A percentile compares a stretch with the other conserved stretches of the same genome.
These are phyloP conservation scores for Globia sparganii DNA, from an alignment of 2,888 invertebrate species.

Conservation along the genomic window DNA sequence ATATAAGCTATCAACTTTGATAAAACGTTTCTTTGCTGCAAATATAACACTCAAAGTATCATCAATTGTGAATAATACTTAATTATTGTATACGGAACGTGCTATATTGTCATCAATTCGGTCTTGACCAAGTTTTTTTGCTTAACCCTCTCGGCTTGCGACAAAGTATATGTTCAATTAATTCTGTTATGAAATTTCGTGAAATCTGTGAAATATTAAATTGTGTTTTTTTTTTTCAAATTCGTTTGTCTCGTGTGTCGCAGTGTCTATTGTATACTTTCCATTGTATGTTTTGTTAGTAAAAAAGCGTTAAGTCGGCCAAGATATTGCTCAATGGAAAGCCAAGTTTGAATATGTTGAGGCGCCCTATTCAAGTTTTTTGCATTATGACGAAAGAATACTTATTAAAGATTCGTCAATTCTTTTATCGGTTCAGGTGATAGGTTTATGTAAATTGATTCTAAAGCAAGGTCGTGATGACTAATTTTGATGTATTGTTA, in stretches of 20 bases:
- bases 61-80: conserved; percentile 4
- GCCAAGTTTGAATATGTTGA: conserved; percentile 78
- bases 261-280: conserved; percentile 76
- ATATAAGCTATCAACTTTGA: not conserved
- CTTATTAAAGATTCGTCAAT: conserved; percentile 60
- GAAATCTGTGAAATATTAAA: conserved; percentile 88
- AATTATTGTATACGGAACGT: conserved; percentile 51
- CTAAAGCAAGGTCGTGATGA: conserved; percentile 48
- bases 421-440: conserved; percentile 51
- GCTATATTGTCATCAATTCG: conserved; percentile 27
- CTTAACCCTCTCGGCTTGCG: conserved; percentile 81
- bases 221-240: conserved; percentile 79
- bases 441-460: conserved; percentile 38
- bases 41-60: conserved; percentile 3
- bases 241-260: conserved; percentile 72
- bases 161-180: conserved; percentile 81
- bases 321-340: conserved; percentile 78
- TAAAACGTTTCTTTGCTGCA: conserved; percentile 8
- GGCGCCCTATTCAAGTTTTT: conserved; percentile 59
- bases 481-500: conserved; percentile 42
- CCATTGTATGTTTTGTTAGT: conserved; percentile 77
- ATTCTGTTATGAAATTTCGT: conserved; percentile 85
- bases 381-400: conserved; percentile 74
- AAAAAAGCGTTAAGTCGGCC: conserved; percentile 84
- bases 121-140: conserved; percentile 72